phyloP scores from a whole-genome alignment of 2,888 invertebrate species.

The Polydrusus cervinus region DNA sequence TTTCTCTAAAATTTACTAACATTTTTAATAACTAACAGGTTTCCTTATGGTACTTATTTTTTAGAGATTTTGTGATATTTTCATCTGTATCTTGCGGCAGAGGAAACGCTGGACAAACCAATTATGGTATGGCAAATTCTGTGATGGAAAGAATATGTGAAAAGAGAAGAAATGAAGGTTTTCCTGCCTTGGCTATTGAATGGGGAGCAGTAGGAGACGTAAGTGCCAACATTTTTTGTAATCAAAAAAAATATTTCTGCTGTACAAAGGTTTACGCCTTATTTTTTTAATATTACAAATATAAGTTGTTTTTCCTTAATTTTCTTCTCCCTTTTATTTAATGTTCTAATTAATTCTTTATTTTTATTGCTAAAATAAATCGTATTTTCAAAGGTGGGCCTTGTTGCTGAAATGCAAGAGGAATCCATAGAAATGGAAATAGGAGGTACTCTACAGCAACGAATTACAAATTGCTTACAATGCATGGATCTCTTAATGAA shows the following conservation, averaged over 20 bases:
- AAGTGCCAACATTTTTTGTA: constrained; percentile 66
- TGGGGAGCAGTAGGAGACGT: constrained; percentile 96
- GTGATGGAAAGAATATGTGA: constrained; percentile 93
- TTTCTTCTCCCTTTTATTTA: neutral
- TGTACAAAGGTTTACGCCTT: constrained; percentile 49
- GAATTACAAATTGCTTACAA: constrained; percentile 78
- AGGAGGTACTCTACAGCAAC: constrained; percentile 80
- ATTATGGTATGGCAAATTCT: constrained; percentile 93
- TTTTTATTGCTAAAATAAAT: neutral
- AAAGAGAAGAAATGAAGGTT: constrained; percentile 78
- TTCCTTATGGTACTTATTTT: neutral
- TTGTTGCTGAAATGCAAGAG: constrained; percentile 76
- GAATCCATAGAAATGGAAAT: constrained; percentile 70
- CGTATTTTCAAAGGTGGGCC: constrained; percentile 73
- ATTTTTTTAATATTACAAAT: neutral
- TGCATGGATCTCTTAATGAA: constrained; percentile 82
- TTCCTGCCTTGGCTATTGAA: constrained; percentile 89
- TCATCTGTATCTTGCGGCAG: constrained; percentile 95
- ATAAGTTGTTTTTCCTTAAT: neutral
- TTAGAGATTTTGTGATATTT: constrained; percentile 88
- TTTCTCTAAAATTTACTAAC: neutral
- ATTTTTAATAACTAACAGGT: neutral
- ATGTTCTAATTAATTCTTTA: neutral
- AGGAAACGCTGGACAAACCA: constrained; percentile 93
- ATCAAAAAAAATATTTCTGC: no score